A percentile compares a stretch with the other conserved stretches of the same genome.
Conservation (phyloP, 1,140 invertebrate genomes). For the Helicorthomorpha holstii region DNA sequence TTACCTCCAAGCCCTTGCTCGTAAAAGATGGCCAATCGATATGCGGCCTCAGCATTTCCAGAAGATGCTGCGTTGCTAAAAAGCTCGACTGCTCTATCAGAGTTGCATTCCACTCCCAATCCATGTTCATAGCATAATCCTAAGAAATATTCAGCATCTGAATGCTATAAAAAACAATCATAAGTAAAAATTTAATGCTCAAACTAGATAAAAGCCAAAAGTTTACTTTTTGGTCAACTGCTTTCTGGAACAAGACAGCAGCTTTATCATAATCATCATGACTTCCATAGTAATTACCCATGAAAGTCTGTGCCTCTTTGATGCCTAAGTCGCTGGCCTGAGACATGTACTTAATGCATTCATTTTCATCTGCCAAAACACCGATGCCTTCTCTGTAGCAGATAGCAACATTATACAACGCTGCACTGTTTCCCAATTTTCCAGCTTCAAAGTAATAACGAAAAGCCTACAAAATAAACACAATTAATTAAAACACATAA, state of each 20-base stretch:
- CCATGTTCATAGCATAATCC: constrained; percentile 23
- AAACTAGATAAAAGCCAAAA: not conserved
- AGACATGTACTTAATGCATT: not conserved
- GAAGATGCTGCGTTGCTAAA: constrained; percentile 15
- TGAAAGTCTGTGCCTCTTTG: not conserved
- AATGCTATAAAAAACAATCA: constrained; percentile 13
- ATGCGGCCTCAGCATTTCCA: constrained; percentile 19
- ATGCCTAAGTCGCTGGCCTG: not conserved
- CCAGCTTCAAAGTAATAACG: constrained; percentile 19
- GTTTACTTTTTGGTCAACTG: constrained; percentile 20
- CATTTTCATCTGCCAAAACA: constrained; percentile 13
- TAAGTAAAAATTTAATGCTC: constrained; percentile 1
- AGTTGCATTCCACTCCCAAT: constrained; percentile 17
- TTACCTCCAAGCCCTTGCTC: constrained; percentile 21
- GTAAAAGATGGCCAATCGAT: constrained; percentile 19
- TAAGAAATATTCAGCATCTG: constrained; percentile 21
- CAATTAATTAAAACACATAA: too few species aligned
- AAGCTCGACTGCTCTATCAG: constrained; percentile 16
- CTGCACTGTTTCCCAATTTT: constrained; percentile 17
- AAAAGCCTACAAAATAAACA: constrained; percentile 9
- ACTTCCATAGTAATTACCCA: not conserved
- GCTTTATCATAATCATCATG: constrained; percentile 7
- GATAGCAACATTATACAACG: constrained; percentile 21
- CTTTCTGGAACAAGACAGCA: constrained; percentile 15
- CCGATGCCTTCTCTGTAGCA: constrained; percentile 19